Conservation (phyloP, 1,140 invertebrate species). For the Helicoverpa armigera region DNA sequence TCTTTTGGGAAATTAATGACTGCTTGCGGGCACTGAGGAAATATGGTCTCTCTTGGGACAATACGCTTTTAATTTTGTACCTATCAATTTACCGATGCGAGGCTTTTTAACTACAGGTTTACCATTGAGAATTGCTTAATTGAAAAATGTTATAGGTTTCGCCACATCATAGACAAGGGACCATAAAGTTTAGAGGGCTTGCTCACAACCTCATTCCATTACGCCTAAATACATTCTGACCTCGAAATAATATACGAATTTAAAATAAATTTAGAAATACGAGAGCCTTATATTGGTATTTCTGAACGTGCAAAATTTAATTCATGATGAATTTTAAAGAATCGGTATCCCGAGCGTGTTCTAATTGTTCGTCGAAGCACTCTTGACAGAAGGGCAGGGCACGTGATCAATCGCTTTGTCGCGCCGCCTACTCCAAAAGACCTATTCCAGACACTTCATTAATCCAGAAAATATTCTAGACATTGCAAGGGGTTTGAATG, state of each 20-base stretch:
- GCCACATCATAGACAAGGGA: no score
- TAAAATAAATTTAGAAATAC: not conserved
- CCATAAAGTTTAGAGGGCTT: no score
- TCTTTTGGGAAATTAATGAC: conserved; percentile 53
- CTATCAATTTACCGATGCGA: conserved; percentile 35
- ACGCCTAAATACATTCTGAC: no score
- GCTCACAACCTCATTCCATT: no score
- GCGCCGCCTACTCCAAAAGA: conserved; percentile 12
- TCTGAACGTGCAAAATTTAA: conserved; percentile 33
- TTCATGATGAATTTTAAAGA: conserved; percentile 40
- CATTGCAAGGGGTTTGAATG: not conserved
- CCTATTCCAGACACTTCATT: conserved; percentile 32
- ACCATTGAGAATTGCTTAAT: no score
- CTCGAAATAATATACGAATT: not conserved
- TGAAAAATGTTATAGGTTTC: no score
- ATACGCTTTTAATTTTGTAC: conserved; percentile 26
- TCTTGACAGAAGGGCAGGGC: conserved; percentile 25
- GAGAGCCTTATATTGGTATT: not conserved
- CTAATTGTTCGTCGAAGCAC: conserved; percentile 43
- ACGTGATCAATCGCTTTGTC: conserved; percentile 61
- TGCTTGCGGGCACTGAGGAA: conserved; percentile 28
- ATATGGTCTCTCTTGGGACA: conserved; percentile 16
- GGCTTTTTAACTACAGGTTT: not conserved
- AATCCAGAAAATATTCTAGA: not conserved
- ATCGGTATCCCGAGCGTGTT: conserved; percentile 11